Base-by-base conservation (phyloP, 2,888 invertebrate genomes). In the Drosophila diplacantha region DNA sequence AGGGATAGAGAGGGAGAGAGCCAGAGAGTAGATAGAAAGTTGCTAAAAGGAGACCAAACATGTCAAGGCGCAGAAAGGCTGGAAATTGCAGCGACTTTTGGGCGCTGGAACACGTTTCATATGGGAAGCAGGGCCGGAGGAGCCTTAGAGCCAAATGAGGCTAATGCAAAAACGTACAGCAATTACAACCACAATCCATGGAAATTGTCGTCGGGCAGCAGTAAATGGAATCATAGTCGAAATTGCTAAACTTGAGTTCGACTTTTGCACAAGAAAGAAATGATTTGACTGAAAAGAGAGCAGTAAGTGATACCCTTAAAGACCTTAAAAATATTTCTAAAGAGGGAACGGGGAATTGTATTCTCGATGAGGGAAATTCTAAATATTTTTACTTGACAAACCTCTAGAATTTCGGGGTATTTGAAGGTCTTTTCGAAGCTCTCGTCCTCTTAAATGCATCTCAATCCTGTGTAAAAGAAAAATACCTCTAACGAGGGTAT, bases 121-220 rank as follows among this genome's bases (percentile, higher is more conserved):
- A 59, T 65, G 34, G 38, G 35, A 29, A 24, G 44, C 14, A 5
- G 29, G 14, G 18, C 12, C 41, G 41, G n/a, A 29, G 44, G 29
- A 18, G 43, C 67, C 43, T n/a, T 16, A 22, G 41, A 14, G 18
- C 57, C 34, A 57, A 64, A 64, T 67, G 57, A 57, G 64, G 67
- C 58, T 64, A 68, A 68, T 52, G 46, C 39, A 32, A 41, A 62
- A 66, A 66, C 69, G 65, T 66, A 68, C 51, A 68, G 69, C 69
- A 66, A 68, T 66, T 66, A 66, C 51, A 61, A 41, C 52, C 60
- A 39, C 60, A 61, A 51, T 51, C 60, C 31, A 64, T 61, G 64
- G 35, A 52, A 61, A 64, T 63, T 51, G 52, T 52, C 35, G 44
- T 44, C 1, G 26, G 14, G 31, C n/a, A 34, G 18, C 31, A 35